A percentile compares a stretch with the other conserved stretches of the same genome.
These are phyloP conservation scores for Ypsolopha scabrella DNA, from an alignment of 2,888 invertebrate species.

Conservation along the genomic window DNA sequence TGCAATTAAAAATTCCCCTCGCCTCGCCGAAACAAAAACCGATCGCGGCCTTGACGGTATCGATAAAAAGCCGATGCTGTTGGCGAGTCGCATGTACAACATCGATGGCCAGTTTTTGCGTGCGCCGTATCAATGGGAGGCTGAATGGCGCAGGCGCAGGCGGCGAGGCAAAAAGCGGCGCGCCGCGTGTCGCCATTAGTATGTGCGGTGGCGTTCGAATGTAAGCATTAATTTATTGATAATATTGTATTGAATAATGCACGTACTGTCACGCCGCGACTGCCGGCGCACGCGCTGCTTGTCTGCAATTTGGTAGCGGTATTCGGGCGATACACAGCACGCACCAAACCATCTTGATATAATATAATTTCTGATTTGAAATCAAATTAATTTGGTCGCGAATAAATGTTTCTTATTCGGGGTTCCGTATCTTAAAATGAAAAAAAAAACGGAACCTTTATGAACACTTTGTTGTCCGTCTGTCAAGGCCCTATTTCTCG, in stretches of 20 bases:
- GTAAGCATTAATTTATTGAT: conserved; percentile 67
- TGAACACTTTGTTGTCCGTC: no score
- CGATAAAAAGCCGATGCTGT: conserved; percentile 40
- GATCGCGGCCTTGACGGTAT: conserved; percentile 47
- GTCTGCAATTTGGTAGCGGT: conserved; percentile 6
- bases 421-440: no score
- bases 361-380: not conserved
- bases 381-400: not conserved
- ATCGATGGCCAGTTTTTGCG: conserved; percentile 43
- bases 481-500: no score
- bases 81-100: conserved; percentile 40
- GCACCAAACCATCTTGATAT: not conserved
- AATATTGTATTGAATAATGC: conserved; percentile 58
- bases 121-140: conserved; percentile 53
- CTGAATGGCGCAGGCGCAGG: conserved; percentile 47
- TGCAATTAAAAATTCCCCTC: conserved; percentile 43
- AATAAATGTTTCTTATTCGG: no score
- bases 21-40: conserved; percentile 39
- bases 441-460: no score
- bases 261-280: conserved; percentile 28
- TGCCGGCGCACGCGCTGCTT: conserved; percentile 40
- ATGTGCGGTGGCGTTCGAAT: conserved; percentile 52
- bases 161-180: conserved; percentile 40
- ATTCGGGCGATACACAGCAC: not conserved
- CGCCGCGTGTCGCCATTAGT: conserved; percentile 65